These are phyloP conservation scores for Cryptoprocta ferox DNA, from an alignment of 2,797 vertebrate genomes.

Conservation along the genomic window DNA sequence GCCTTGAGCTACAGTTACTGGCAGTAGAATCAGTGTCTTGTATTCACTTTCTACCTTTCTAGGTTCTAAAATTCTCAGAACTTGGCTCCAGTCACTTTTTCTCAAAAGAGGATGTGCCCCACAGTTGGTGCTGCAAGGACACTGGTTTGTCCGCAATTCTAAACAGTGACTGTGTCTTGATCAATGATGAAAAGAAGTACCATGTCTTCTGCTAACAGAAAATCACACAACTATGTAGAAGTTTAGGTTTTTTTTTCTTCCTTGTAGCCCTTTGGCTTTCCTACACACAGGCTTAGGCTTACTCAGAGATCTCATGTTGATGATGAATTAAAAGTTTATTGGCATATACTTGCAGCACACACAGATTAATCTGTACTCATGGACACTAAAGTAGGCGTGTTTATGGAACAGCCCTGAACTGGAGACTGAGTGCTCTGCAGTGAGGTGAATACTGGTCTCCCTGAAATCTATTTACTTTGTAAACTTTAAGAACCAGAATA, in stretches of 20 bases:
- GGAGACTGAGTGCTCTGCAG: not conserved
- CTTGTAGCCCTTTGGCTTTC: not conserved
- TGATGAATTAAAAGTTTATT: not conserved
- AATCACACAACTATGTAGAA: not conserved
- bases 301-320: not conserved
- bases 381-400: not conserved
- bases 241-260: not conserved
- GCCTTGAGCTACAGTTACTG: constrained; percentile 63
- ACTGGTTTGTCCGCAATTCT: not conserved
- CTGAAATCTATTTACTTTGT: not conserved
- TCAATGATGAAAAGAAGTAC: not conserved
- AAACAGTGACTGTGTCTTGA: not conserved
- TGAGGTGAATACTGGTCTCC: not conserved
- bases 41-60: constrained; percentile 33
- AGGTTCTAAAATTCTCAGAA: not conserved
- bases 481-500: not conserved
- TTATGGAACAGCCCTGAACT: not conserved
- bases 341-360: not conserved
- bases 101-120: not conserved
- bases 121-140: not conserved
- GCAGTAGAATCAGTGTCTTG: constrained; percentile 17
- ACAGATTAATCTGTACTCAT: not conserved
- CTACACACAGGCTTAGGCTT: not conserved
- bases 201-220: not conserved
- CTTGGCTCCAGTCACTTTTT: not conserved